These are phyloP conservation scores for Eurytoma californica DNA, from an alignment of 2,888 invertebrate species.

Conservation along the genomic window DNA sequence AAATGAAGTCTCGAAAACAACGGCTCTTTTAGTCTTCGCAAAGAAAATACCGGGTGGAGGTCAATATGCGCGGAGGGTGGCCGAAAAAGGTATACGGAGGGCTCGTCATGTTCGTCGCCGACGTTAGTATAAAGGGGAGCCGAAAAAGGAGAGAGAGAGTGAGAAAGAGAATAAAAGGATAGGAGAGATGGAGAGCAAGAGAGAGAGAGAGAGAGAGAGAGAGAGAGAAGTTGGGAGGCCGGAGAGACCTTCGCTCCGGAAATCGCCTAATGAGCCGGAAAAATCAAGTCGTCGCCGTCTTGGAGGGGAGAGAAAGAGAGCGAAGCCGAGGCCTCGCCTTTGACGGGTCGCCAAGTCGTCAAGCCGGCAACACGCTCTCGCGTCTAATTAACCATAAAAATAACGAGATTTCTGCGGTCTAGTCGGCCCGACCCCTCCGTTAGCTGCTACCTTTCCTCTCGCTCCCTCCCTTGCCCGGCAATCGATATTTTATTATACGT, in stretches of 20 bases:
- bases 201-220: background rate
- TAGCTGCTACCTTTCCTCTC: background rate
- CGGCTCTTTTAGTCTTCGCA: background rate
- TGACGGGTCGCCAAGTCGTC: constrained; percentile 30
- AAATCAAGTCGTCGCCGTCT: constrained; percentile 66
- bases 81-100: background rate
- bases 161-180: background rate
- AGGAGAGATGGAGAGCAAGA: background rate
- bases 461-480: background rate
- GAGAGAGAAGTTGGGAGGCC: background rate
- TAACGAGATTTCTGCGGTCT: constrained; percentile 70
- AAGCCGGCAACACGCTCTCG: constrained; percentile 41
- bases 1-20: no score
- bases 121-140: no score
- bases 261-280: constrained; percentile 72
- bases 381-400: constrained; percentile 73
- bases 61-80: constrained; percentile 1
- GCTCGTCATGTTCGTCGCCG: no score
- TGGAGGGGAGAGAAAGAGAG: constrained; percentile 17
- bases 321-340: constrained; percentile 26
- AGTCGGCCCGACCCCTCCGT: background rate
- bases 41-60: constrained; percentile 1
- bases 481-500: constrained; percentile 3
- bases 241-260: constrained; percentile 51
- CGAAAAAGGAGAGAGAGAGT: no score